These are phyloP conservation scores for Lutjanus erythropterus DNA, from an alignment of 2,113 vertebrate genomes.

Conservation along the genomic window DNA sequence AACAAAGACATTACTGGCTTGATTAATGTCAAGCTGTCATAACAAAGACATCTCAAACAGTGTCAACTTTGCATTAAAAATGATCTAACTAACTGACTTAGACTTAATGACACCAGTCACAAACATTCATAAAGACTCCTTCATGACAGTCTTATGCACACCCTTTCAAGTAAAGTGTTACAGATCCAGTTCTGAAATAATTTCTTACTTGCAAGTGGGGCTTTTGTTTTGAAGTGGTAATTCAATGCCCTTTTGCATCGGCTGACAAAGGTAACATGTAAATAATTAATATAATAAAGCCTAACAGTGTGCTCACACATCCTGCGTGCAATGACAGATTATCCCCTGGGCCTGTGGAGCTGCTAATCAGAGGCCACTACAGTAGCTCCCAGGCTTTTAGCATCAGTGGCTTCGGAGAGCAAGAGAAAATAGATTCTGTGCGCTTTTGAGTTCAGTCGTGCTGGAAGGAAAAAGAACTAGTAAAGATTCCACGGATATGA, in stretches of 20 bases:
- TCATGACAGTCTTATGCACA: too few species aligned
- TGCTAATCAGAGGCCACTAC: conserved; percentile 1
- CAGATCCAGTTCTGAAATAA: background rate
- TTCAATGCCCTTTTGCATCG: background rate
- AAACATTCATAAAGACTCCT: too few species aligned
- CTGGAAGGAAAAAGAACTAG: background rate
- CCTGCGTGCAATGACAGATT: background rate
- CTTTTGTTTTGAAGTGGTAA: conserved; percentile 6
- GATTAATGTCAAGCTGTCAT: too few species aligned
- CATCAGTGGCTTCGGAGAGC: background rate
- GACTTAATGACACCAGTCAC: too few species aligned
- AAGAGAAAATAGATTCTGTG: background rate
- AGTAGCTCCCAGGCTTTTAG: conserved; percentile 5
- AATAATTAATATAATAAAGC: conserved; percentile 15
- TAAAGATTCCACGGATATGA: background rate
- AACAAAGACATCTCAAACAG: too few species aligned
- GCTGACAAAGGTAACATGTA: background rate
- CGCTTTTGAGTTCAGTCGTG: background rate
- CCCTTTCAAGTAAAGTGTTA: too few species aligned
- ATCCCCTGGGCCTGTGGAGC: background rate
- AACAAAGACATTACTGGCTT: too few species aligned
- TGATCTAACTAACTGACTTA: too few species aligned
- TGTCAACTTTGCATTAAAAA: too few species aligned
- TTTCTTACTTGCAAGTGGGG: background rate
- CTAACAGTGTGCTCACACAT: background rate